Evolutionary conservation across 2,888 invertebrate genomes (phyloP).

Genomic region (Cerastis rubricosa): DNA sequence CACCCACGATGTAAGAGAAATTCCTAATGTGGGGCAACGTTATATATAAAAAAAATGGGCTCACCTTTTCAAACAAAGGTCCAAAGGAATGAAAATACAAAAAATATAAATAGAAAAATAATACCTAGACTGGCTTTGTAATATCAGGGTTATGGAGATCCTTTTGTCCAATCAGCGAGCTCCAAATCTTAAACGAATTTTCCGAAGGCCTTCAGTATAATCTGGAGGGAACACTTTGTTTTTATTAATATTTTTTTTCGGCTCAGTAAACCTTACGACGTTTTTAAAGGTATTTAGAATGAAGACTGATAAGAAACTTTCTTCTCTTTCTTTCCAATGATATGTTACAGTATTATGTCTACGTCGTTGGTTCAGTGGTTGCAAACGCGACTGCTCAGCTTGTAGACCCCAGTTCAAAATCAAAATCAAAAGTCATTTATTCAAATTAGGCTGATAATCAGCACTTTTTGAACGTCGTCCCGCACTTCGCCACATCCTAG

Average conservation of each 20-base stretch:
- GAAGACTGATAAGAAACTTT: not conserved
- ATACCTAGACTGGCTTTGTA: slow-evolving; percentile 30
- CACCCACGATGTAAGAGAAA: too few species aligned
- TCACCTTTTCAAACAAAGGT: not conserved
- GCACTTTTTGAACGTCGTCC: too few species aligned
- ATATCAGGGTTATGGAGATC: slow-evolving; percentile 35
- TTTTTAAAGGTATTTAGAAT: slow-evolving; percentile 1
- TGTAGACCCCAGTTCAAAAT: too few species aligned
- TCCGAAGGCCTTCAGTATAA: slow-evolving; percentile 31
- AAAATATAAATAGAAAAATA: slow-evolving; percentile 16
- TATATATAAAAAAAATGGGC: too few species aligned
- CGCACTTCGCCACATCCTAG: too few species aligned
- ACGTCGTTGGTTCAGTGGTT: not conserved
- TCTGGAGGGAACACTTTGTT: slow-evolving; percentile 30
- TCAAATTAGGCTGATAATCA: too few species aligned
- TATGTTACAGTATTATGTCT: not conserved
- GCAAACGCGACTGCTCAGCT: not conserved
- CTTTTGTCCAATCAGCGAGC: slow-evolving; percentile 40
- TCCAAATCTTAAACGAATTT: slow-evolving; percentile 32
- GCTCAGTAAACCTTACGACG: slow-evolving; percentile 13
- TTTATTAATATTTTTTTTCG: slow-evolving; percentile 41
- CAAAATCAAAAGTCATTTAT: too few species aligned
- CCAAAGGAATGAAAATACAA: not conserved
- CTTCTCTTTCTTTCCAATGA: not conserved
- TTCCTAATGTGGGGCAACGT: too few species aligned